Conservation (phyloP, 2,797 vertebrate species). For the Mus caroli region DNA sequence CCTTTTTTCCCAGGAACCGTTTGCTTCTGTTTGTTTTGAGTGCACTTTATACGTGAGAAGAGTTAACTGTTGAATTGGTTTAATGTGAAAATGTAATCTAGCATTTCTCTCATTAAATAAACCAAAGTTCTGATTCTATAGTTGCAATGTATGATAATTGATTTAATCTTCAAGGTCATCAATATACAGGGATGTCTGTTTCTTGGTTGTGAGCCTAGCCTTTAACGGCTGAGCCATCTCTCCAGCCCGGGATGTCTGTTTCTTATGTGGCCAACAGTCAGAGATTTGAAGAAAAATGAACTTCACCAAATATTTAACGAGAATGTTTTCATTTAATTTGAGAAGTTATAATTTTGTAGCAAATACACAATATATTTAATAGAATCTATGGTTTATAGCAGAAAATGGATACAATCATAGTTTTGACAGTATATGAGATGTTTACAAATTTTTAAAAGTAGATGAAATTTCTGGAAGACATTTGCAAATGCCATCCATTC, state of each 20-base stretch:
- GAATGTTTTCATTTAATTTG: constrained; percentile 37
- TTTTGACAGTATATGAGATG: neutral
- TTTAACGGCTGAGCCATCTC: no score
- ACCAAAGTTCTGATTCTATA: neutral
- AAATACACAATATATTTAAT: neutral
- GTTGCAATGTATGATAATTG: constrained; percentile 4
- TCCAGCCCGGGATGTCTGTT: neutral
- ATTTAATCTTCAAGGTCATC: neutral
- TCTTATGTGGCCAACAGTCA: neutral
- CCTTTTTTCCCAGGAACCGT: neutral
- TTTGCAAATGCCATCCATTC: neutral
- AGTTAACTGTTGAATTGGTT: constrained; percentile 5
- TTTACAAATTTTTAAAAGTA: neutral
- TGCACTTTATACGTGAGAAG: neutral
- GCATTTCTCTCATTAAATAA: neutral
- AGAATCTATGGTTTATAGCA: neutral
- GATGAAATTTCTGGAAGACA: neutral
- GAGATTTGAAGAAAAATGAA: neutral
- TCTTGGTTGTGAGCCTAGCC: no score
- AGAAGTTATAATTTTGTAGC: neutral
- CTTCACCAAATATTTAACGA: neutral
- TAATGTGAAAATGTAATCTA: neutral
- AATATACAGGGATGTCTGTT: neutral
- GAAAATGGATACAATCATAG: neutral
- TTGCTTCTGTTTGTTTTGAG: no score